A percentile compares a stretch with the other conserved stretches of the same genome.
Evolutionary conservation across 2,888 invertebrate species (phyloP).

Genomic region (Tetragnatha montana): DNA sequence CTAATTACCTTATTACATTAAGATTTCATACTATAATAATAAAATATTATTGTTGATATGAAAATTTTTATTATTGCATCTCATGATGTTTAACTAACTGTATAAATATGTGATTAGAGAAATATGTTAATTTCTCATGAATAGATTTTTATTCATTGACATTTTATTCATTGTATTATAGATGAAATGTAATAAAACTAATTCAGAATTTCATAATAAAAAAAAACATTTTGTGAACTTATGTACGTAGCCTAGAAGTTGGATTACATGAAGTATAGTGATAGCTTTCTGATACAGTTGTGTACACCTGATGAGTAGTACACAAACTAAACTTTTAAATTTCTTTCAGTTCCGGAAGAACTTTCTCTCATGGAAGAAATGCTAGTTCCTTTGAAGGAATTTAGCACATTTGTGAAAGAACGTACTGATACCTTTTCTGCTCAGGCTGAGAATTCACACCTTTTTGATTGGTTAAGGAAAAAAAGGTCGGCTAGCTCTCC

Average conservation of each 20-base stretch:
- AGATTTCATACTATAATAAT: too few species aligned
- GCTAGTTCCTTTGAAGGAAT: slow-evolving; percentile 55
- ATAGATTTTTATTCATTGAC: too few species aligned
- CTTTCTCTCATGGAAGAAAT: slow-evolving; percentile 58
- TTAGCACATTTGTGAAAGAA: slow-evolving; percentile 59
- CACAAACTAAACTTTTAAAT: not conserved
- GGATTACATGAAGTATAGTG: not conserved
- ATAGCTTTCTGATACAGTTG: not conserved
- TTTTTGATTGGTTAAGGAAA: slow-evolving; percentile 64
- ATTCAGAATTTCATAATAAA: not conserved
- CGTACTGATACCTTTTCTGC: slow-evolving; percentile 45
- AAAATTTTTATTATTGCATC: too few species aligned
- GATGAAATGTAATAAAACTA: too few species aligned
- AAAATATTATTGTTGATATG: too few species aligned
- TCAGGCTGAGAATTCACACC: slow-evolving; percentile 13
- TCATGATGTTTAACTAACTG: too few species aligned
- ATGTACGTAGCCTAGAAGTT: not conserved
- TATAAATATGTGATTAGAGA: too few species aligned
- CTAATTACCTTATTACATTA: too few species aligned
- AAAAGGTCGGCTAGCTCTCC: slow-evolving; percentile 48
- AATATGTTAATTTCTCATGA: too few species aligned
- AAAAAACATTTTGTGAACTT: not conserved
- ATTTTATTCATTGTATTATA: too few species aligned
- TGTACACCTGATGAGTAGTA: not conserved
- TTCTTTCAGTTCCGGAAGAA: slow-evolving; percentile 39